phyloP scores from a whole-genome alignment of 2,888 invertebrate genomes.

The Caradrina clavipalpis region DNA sequence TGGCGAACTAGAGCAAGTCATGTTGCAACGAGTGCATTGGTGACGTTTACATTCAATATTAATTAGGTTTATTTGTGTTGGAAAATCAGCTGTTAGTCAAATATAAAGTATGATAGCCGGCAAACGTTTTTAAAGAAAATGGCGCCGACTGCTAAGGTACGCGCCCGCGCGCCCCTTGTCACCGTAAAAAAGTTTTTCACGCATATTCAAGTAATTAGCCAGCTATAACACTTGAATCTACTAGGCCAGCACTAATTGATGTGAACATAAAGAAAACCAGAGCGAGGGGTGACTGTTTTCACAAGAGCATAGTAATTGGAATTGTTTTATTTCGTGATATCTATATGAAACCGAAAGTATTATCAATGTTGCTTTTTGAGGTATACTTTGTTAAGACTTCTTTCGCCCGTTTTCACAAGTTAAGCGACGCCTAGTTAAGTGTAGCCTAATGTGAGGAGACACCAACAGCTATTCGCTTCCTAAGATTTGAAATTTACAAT shows the following conservation, averaged over 20 bases:
- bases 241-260: background rate
- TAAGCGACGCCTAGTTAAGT: background rate
- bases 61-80: constrained; percentile 28
- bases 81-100: background rate
- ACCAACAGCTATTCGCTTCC: too few species aligned
- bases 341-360: background rate
- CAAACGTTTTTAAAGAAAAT: background rate
- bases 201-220: background rate
- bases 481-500: too few species aligned
- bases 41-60: constrained; percentile 26
- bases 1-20: constrained; percentile 10
- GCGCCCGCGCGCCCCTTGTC: background rate
- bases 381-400: background rate
- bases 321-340: background rate
- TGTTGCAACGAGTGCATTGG: constrained; percentile 31
- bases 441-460: too few species aligned
- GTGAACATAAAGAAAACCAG: background rate
- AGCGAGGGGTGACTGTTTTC: too few species aligned
- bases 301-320: too few species aligned
- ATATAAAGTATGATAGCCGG: background rate
- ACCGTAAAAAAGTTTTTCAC: too few species aligned
- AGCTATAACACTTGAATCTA: background rate
- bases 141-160: too few species aligned
- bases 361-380: background rate
- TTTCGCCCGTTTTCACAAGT: background rate